Evolutionary conservation across 1,140 invertebrate genomes (phyloP).

Genomic region (Drosophila funebris): DNA sequence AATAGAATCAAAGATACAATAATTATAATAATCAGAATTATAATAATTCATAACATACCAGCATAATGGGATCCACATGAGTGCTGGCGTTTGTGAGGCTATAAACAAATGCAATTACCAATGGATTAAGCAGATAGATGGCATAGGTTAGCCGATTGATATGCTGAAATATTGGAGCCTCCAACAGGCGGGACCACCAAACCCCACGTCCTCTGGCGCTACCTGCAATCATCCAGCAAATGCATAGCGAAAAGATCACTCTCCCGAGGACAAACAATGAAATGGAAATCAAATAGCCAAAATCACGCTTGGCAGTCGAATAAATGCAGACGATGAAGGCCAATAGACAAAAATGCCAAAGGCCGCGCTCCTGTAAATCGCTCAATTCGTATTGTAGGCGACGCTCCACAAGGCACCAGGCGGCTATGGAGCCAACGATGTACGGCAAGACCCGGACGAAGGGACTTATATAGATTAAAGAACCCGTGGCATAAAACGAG

Average conservation of each 20-base stretch:
- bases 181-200: slow-evolving; percentile 77
- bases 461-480: slow-evolving; percentile 76
- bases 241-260: slow-evolving; percentile 53
- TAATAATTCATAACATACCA: slow-evolving; percentile 53
- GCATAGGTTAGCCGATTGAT: slow-evolving; percentile 78
- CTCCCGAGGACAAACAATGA: slow-evolving; percentile 69
- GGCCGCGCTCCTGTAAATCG: slow-evolving; percentile 45
- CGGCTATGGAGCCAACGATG: slow-evolving; percentile 66
- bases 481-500: slow-evolving; percentile 64
- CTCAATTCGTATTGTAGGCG: slow-evolving; percentile 50
- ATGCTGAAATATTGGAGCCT: slow-evolving; percentile 74
- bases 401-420: slow-evolving; percentile 64
- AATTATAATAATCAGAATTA: not conserved
- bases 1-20: not conserved
- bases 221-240: slow-evolving; percentile 81
- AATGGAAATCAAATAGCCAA: slow-evolving; percentile 57
- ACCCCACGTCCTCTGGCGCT: slow-evolving; percentile 69
- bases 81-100: slow-evolving; percentile 65
- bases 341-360: slow-evolving; percentile 65
- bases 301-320: slow-evolving; percentile 73
- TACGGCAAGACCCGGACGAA: slow-evolving; percentile 79
- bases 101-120: slow-evolving; percentile 72
- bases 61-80: slow-evolving; percentile 73
- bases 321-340: slow-evolving; percentile 67
- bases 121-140: slow-evolving; percentile 79